Base-by-base conservation (phyloP, 2,888 invertebrate genomes). In the Drosophila melanocephala region DNA sequence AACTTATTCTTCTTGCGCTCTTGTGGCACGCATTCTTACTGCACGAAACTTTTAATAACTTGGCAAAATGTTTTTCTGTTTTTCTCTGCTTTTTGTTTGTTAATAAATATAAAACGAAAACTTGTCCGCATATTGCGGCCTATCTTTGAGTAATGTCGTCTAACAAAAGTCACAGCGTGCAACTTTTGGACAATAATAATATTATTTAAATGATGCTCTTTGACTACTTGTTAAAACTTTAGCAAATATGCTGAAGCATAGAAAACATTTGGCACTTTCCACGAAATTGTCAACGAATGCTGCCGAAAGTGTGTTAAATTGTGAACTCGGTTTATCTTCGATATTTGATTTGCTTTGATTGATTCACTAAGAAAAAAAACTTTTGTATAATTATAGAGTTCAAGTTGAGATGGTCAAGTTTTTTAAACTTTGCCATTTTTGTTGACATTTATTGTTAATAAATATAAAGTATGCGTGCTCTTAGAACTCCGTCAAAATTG, bases 1-100 rank as follows among this genome's bases (percentile, higher is more conserved):
- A 69, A 63, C 50, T 68, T 63, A 5, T 42, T 22, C 35, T 5
- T 6, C 30, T 5, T 6, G 12, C n/a, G 22, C 19, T 26, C 16
- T 30, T 32, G 26, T 47, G n/a, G 26, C 57, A 72, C 52, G 65
- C 66, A 61, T 72, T 66, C 35, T 35, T 14, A 35, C 37, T 19
- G 39, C 35, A 53, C 10, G 53, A 73, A 80, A 80, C 62, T 79
- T 79, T 52, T 61, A 70, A 76, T 77, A 79, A 76, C 77, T 76
- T 63, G 3, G 37, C 35, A 7, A 33, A 65, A 76, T 63, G n/a
- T 30, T 14, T 35, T 66, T 61, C 32, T 50, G 3, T 10, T 26
- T 26, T 35, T 2, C 47, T 26, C 47, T 26, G 16, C 16, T 26
- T 56, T 37, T 16, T 16, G 28, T 19, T 55, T 56, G 44, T 65